Evolutionary conservation across 2,888 invertebrate species (phyloP).

Genomic region (Molorchus minor): DNA sequence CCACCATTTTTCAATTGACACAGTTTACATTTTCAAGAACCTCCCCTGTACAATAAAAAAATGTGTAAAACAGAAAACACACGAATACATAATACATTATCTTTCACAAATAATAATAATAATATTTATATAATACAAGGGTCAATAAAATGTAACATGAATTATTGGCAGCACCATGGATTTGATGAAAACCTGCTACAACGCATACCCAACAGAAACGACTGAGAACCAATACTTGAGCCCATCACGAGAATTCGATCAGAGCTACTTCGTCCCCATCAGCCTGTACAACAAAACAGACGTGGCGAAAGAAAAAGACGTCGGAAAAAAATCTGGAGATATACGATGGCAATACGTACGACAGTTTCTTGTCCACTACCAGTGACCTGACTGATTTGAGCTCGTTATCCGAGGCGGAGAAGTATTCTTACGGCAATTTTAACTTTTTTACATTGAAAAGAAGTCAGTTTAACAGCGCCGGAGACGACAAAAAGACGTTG

Average conservation of each 20-base stretch:
- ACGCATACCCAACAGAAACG: constrained; percentile 43
- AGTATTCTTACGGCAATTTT: constrained; percentile 52
- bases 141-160: not conserved
- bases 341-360: constrained; percentile 56
- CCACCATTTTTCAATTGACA: too few relatives aligned
- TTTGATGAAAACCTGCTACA: constrained; percentile 54
- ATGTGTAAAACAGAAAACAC: too few relatives aligned
- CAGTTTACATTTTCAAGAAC: too few relatives aligned
- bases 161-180: constrained; percentile 44
- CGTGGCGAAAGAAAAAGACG: constrained; percentile 29
- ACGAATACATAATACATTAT: too few relatives aligned
- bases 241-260: constrained; percentile 2
- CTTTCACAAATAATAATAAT: too few relatives aligned
- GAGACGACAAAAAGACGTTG: constrained; percentile 33
- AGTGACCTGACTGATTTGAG: constrained; percentile 51
- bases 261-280: constrained; percentile 28
- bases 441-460: constrained; percentile 52
- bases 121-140: too few relatives aligned
- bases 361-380: constrained; percentile 53
- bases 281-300: constrained; percentile 37
- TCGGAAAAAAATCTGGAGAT: constrained; percentile 39
- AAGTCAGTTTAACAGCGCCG: constrained; percentile 42
- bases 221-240: constrained; percentile 10
- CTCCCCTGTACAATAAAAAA: too few relatives aligned
- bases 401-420: constrained; percentile 51